Base-by-base conservation (phyloP, 2,113 vertebrate genomes). In the Trichechus manatus region DNA sequence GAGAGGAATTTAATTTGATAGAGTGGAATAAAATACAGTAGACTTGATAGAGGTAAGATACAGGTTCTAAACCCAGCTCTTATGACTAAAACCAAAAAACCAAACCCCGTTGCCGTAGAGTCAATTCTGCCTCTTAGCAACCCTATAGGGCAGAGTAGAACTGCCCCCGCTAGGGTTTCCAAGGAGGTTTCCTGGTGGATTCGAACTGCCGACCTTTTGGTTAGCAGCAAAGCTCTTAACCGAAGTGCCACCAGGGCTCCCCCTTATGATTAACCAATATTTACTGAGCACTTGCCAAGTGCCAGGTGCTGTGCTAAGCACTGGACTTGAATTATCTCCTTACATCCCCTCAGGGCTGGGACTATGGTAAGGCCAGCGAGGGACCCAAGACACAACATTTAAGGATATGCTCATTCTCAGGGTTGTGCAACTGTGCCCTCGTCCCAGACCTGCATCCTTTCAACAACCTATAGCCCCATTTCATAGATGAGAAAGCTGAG, bases 401-500 rank as follows among this genome's bases (percentile, higher is more conserved):
- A 86, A 72, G 25, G 50, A 70, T 64, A 89, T 13, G 1, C 7
- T 59, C 3, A 1, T 8, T 10, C 23, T 68, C 14, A 36, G 61
- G 22, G 39, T 63, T 27, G 36, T 50, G 36, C 17, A 56, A 31
- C 8, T 13, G 0, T 77, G 50, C n/a, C 68, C 33, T 82, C 88
- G 74, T 27, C 33, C 31, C 53, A 84, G 39, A 47, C 47, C 22
- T 72, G 39, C 0, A 0, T 80, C 79, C 36, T 83, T 61, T 91
- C 53, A 39, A 42, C 56, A 44, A 79, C 17, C 44, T 33, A 56
- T 14, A 61, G 63, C 14, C 59, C 78, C 50, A 81, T 90, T 93
- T 88, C 90, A 68, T 72, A 91, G 87, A 33, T 63, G 4, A 83
- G 68, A 20, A 93, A 92, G 13, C 53, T 56, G 53, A 93, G 89